phyloP scores from a whole-genome alignment of 2,113 vertebrate species.

The Corythornis cristatus region DNA sequence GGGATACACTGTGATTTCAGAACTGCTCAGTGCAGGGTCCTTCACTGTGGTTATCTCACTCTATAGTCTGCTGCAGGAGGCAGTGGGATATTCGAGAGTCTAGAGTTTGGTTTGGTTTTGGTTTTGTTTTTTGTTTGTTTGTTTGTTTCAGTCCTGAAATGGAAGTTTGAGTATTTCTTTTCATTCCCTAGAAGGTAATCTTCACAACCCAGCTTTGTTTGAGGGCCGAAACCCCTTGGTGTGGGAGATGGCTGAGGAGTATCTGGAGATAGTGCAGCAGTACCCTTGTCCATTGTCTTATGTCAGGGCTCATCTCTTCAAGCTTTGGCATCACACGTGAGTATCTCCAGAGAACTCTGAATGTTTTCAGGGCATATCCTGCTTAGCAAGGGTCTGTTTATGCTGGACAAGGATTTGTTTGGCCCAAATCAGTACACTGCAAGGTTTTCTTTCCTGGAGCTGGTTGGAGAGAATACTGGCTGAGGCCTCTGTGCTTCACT shows the following conservation, averaged over 20 bases:
- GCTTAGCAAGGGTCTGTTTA: background rate
- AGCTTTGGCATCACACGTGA: slow-evolving; percentile 98
- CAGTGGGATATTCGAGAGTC: background rate
- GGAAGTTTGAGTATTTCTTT: background rate
- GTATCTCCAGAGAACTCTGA: slow-evolving; percentile 43
- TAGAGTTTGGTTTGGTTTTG: background rate
- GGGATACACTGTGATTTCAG: too few relatives aligned
- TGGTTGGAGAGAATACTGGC: background rate
- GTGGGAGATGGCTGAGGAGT: slow-evolving; percentile 97
- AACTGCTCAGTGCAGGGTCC: too few relatives aligned
- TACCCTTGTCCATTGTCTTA: slow-evolving; percentile 90
- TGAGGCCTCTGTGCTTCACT: background rate
- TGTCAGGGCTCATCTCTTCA: slow-evolving; percentile 95
- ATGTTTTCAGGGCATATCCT: background rate
- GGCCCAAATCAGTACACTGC: background rate
- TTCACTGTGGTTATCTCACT: too few relatives aligned
- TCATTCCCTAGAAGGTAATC: slow-evolving; percentile 88
- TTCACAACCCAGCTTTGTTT: slow-evolving; percentile 96
- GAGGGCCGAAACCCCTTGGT: slow-evolving; percentile 89
- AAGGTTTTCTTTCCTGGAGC: background rate
- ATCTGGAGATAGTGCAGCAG: slow-evolving; percentile 87
- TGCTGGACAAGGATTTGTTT: background rate
- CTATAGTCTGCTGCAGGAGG: too few relatives aligned
- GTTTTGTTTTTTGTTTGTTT: too few relatives aligned
- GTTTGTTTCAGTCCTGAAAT: background rate